Evolutionary conservation across 2,888 invertebrate species (phyloP).

Genomic region (Achlya flavicornis): DNA sequence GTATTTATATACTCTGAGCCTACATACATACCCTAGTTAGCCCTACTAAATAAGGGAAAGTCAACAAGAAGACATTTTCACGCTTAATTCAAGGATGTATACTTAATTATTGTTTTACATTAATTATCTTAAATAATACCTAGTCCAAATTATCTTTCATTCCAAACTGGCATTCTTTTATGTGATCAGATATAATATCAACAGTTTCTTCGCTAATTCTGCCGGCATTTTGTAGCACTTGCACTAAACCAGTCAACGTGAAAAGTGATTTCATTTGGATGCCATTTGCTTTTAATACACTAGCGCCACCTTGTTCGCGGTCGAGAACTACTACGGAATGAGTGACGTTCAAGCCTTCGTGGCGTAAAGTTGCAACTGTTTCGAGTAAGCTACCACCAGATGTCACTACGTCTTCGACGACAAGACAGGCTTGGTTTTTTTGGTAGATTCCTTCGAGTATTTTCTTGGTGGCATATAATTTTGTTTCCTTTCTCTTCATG

Average conservation of each 20-base stretch:
- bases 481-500: slow-evolving; percentile 96
- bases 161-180: slow-evolving; percentile 69
- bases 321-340: slow-evolving; percentile 96
- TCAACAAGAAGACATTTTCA: too few relatives aligned
- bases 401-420: slow-evolving; percentile 97
- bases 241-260: slow-evolving; percentile 86
- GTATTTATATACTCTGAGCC: too few relatives aligned
- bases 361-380: slow-evolving; percentile 88
- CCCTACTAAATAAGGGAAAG: too few relatives aligned
- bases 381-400: slow-evolving; percentile 97
- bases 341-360: slow-evolving; percentile 86
- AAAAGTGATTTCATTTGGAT: slow-evolving; percentile 88
- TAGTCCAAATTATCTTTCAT: slow-evolving; percentile 57
- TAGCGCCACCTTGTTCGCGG: slow-evolving; percentile 94
- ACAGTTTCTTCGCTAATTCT: slow-evolving; percentile 83
- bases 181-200: slow-evolving; percentile 66
- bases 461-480: slow-evolving; percentile 97
- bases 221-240: slow-evolving; percentile 85
- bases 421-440: slow-evolving; percentile 88
- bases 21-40: too few relatives aligned
- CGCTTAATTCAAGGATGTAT: too few relatives aligned
- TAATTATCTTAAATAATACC: too few relatives aligned
- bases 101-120: too few relatives aligned
- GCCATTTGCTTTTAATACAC: slow-evolving; percentile 88
- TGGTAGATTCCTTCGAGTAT: slow-evolving; percentile 93